phyloP scores from a whole-genome alignment of 2,797 vertebrate species.

The Natrix natrix region DNA sequence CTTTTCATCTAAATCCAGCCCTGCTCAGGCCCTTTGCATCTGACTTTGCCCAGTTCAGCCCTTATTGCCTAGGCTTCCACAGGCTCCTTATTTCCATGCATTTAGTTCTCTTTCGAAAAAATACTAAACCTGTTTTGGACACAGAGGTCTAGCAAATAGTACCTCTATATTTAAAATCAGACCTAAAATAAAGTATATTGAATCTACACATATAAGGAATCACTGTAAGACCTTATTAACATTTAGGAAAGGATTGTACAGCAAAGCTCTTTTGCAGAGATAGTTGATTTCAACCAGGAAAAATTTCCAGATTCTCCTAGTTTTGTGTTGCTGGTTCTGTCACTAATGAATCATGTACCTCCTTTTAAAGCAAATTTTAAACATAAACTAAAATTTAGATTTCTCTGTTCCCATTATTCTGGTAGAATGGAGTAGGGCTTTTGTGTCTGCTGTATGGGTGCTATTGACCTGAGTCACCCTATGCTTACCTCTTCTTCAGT shows the following conservation, averaged over 20 bases:
- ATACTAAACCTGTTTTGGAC: not conserved
- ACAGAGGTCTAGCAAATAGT: not conserved
- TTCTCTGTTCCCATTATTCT: not conserved
- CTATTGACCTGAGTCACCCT: not conserved
- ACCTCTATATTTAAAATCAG: not conserved
- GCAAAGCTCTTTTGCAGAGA: not conserved
- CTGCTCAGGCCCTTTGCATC: too few relatives aligned
- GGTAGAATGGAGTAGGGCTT: not conserved
- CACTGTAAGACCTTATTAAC: not conserved
- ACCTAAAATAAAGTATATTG: not conserved
- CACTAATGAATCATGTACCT: not conserved
- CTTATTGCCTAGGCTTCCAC: too few relatives aligned
- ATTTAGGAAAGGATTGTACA: not conserved
- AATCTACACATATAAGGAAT: not conserved
- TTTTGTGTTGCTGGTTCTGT: not conserved
- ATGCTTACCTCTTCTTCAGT: not conserved
- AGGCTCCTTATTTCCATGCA: too few relatives aligned
- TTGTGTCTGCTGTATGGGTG: not conserved
- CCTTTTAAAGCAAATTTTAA: not conserved
- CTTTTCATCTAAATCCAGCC: too few relatives aligned
- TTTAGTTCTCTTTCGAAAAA: too few relatives aligned
- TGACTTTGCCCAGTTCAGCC: too few relatives aligned
- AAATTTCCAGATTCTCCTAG: not conserved
- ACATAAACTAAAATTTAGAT: not conserved
- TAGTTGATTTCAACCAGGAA: not conserved